These are phyloP conservation scores for Lasiurus cinereus DNA, from an alignment of 2,113 vertebrate genomes.

Conservation along the genomic window DNA sequence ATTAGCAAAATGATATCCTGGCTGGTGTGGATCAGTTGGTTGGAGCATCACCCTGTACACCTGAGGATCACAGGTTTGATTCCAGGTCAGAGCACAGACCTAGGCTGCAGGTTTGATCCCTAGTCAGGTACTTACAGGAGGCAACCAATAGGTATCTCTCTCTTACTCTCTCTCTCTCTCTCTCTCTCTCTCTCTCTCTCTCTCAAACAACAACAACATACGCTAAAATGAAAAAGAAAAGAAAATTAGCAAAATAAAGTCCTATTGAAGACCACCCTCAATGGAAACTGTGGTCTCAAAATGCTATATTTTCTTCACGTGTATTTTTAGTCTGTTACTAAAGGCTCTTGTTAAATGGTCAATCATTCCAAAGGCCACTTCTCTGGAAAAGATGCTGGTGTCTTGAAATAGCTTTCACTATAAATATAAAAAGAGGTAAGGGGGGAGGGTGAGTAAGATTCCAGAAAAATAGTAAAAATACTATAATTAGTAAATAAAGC, in stretches of 20 bases:
- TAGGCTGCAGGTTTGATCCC: background rate
- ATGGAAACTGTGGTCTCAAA: conserved; percentile 33
- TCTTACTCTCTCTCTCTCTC: too few species aligned
- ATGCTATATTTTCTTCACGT: background rate
- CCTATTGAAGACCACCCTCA: background rate
- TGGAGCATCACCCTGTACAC: background rate
- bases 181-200: too few species aligned
- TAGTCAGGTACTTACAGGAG: background rate
- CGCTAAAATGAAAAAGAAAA: background rate
- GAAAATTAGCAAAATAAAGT: conserved; percentile 15
- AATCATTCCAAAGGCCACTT: background rate
- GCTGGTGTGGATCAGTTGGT: background rate
- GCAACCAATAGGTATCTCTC: background rate
- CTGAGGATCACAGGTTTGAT: background rate
- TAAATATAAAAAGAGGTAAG: conserved; percentile 2
- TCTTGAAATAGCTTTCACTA: conserved; percentile 21
- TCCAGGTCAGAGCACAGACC: background rate
- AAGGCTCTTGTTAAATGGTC: background rate
- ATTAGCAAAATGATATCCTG: background rate
- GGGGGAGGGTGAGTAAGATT: background rate
- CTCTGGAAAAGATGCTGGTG: conserved; percentile 20
- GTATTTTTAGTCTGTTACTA: conserved; percentile 26
- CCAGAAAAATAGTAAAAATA: conserved; percentile 26
- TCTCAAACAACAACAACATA: too few species aligned
- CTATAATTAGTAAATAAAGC: background rate